Evolutionary conservation across 2,888 invertebrate species (phyloP).

Genomic region (Archips xylosteana): DNA sequence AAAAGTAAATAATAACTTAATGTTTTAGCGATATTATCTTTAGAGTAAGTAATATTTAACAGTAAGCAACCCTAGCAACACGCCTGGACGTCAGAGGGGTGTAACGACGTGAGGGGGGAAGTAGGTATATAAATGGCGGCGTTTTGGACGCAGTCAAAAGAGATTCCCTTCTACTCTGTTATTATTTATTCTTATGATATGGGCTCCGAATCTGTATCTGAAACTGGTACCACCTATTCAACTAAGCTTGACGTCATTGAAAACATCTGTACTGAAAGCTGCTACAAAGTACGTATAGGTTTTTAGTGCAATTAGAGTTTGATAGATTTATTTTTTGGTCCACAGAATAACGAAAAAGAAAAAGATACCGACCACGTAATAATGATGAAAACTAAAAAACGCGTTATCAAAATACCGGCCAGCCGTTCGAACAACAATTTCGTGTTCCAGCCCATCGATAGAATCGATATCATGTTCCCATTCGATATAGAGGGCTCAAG

Average conservation of each 20-base stretch:
- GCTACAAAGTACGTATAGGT: neutral
- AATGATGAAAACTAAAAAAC: conserved; percentile 89
- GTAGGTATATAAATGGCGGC: no score
- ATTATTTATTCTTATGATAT: no score
- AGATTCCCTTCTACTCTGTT: no score
- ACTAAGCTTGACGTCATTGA: neutral
- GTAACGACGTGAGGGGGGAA: no score
- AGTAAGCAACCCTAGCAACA: no score
- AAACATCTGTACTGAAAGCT: no score
- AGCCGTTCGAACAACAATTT: conserved; percentile 70
- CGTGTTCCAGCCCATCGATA: conserved; percentile 71
- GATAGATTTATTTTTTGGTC: conserved; percentile 51
- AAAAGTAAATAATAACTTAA: no score
- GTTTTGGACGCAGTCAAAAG: no score
- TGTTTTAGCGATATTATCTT: no score
- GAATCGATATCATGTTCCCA: conserved; percentile 75
- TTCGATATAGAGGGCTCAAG: conserved; percentile 66
- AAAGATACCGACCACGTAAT: conserved; percentile 86
- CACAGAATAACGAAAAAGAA: conserved; percentile 86
- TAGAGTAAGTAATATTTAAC: no score
- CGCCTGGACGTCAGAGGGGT: no score
- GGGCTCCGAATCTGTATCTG: no score
- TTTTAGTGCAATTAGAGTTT: neutral
- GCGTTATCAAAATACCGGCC: conserved; percentile 89
- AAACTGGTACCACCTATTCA: neutral